Evolutionary conservation across 1,140 invertebrate species (phyloP), one percentile per base, ranked within the genome.

Genomic region (Philopotamus ludificatus): DNA sequence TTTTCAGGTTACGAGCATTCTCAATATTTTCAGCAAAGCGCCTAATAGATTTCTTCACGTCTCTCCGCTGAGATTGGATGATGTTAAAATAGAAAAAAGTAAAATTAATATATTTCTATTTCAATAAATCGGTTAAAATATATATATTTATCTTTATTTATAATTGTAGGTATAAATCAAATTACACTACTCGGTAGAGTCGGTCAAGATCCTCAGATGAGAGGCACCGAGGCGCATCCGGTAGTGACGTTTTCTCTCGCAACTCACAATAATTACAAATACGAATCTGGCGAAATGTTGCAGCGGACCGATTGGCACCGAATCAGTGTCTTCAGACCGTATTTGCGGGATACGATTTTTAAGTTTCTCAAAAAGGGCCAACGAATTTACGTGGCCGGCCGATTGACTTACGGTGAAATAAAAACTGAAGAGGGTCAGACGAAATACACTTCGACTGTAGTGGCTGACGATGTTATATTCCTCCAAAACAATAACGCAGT

Each of bases 291-390:
- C 16, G 89, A 93, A 72, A 82, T 89, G 71, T 76, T 89, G 9
- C 92, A 94, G 74, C 86, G 89, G 71, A 95, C 93, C 16, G 92
- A 95, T 66, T 96, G 94, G 94, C 94, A 97, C 74, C 84, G 90
- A 72, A 79, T 97, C 51, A 89, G 89, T 71, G 87, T 96, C 3
- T 97, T 97, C 73, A 93, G 89, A 73, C 92, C 92, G 2, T 81
- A 81, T 53, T 81, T 97, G 1, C 79, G 93, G 21, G 91, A 95
- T 12, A 85, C 80, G 12, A 87, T 94, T 0, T 86, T 88, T 68
- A 86, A 86, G 71, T 92, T 87, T 75, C 74, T 95, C 53, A 92
- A 85, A 71, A 96, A 95, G 81, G 94, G 93, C 0, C 90, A 93
- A 75, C 83, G 94, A 70, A 85, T 94, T 0, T 84, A 93, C 77